Evolutionary conservation across 2,797 vertebrate genomes (phyloP).

Genomic region (Lindbergichthys nudifrons): DNA sequence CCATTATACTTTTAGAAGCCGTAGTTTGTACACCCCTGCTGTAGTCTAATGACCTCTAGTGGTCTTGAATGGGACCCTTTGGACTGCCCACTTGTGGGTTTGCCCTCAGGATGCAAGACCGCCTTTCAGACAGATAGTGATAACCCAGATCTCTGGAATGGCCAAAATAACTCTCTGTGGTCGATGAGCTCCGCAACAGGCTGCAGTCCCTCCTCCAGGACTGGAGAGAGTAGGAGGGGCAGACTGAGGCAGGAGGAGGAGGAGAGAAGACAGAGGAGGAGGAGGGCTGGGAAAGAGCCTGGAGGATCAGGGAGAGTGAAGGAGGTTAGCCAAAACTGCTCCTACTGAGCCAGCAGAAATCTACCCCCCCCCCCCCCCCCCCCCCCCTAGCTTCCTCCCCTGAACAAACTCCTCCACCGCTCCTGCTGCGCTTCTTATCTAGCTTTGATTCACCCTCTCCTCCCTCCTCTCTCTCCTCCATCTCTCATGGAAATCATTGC

Average conservation of each 20-base stretch:
- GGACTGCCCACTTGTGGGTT: constrained; percentile 84
- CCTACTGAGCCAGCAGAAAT: constrained; percentile 46
- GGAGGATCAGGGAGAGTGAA: constrained; percentile 87
- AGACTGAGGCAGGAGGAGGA: constrained; percentile 77
- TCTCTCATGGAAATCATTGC: constrained; percentile 20
- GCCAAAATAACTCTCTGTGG: constrained; percentile 85
- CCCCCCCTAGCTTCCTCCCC: constrained; percentile 21
- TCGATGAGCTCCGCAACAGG: constrained; percentile 83
- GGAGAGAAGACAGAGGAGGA: constrained; percentile 86
- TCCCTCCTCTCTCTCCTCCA: constrained; percentile 19
- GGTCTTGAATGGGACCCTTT: constrained; percentile 90
- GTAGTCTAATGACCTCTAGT: constrained; percentile 90
- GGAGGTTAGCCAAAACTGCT: constrained; percentile 86
- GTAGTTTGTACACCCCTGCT: constrained; percentile 38
- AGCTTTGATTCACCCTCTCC: constrained; percentile 31
- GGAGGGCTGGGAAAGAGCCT: constrained; percentile 86
- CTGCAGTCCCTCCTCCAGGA: constrained; percentile 77
- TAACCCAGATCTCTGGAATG: constrained; percentile 66
- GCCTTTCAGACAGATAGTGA: constrained; percentile 77
- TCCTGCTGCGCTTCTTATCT: constrained; percentile 36
- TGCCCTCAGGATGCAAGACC: constrained; percentile 78
- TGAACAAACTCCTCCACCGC: constrained; percentile 29
- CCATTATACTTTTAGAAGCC: too few species aligned
- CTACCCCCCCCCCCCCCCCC: constrained; percentile 22
- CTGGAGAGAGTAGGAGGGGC: constrained; percentile 50